Conservation (phyloP, 1,140 invertebrate genomes). For the Drosophila baimaii region DNA sequence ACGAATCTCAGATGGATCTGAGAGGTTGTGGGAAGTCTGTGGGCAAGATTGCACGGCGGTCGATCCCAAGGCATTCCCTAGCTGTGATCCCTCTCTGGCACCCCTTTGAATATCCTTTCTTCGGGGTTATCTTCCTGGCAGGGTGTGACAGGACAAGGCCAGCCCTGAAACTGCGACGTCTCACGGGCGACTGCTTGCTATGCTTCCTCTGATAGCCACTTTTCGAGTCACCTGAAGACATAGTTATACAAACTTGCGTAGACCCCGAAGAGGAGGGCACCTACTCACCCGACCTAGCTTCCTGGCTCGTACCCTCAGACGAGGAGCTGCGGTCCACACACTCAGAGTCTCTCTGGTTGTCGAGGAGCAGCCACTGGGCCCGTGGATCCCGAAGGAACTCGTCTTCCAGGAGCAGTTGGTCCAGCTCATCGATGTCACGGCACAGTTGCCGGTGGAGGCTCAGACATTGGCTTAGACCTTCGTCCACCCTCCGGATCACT, state of each 20-base stretch:
- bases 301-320: background rate
- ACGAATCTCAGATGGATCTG: background rate
- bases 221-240: background rate
- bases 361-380: constrained; percentile 9
- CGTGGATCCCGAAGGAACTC: constrained; percentile 24
- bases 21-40: background rate
- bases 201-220: background rate
- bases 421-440: constrained; percentile 15
- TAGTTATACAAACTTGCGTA: fast-evolving
- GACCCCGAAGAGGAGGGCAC: fast-evolving
- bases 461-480: constrained; percentile 4
- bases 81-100: background rate
- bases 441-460: constrained; percentile 21
- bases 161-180: background rate
- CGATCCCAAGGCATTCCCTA: background rate
- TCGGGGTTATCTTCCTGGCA: background rate
- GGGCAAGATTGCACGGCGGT: background rate
- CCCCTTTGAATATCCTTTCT: background rate
- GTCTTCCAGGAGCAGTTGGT: constrained; percentile 10
- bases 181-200: background rate
- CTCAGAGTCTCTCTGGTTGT: background rate
- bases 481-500: constrained; percentile 19
- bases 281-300: background rate
- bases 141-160: background rate
- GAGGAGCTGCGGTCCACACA: background rate